Conservation (phyloP, 2,797 vertebrate species). For the Acropternis orthonyx region DNA sequence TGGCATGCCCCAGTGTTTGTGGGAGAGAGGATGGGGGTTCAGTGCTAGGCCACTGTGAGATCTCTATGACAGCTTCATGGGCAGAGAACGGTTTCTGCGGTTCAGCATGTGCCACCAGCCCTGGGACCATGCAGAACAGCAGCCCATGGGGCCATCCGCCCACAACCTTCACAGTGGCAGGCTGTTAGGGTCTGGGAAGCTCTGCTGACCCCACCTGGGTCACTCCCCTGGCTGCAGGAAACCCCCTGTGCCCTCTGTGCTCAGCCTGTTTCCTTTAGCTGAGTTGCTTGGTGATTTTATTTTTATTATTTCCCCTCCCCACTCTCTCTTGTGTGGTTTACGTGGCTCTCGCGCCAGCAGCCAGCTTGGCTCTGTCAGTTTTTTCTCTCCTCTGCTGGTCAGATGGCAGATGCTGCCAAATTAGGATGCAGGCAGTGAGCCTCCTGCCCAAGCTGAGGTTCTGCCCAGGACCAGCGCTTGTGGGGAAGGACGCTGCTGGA, state of each 20-base stretch:
- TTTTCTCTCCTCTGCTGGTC: background rate
- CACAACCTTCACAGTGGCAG: accelerated
- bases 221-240: background rate
- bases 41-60: accelerated
- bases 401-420: conserved; percentile 36
- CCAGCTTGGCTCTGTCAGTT: background rate
- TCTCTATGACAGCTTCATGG: background rate
- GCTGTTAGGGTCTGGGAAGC: background rate
- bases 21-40: background rate
- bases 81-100: background rate
- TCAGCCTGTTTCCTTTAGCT: background rate
- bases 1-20: accelerated
- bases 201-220: background rate
- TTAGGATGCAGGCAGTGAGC: background rate
- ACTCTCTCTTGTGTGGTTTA: background rate
- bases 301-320: background rate
- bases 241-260: background rate
- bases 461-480: accelerated
- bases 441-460: background rate
- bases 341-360: background rate
- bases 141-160: background rate
- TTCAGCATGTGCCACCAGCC: background rate
- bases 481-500: background rate
- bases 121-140: accelerated
- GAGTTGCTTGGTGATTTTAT: background rate